Conservation (phyloP, 1,140 invertebrate species). For the Drosophila tsacasi region DNA sequence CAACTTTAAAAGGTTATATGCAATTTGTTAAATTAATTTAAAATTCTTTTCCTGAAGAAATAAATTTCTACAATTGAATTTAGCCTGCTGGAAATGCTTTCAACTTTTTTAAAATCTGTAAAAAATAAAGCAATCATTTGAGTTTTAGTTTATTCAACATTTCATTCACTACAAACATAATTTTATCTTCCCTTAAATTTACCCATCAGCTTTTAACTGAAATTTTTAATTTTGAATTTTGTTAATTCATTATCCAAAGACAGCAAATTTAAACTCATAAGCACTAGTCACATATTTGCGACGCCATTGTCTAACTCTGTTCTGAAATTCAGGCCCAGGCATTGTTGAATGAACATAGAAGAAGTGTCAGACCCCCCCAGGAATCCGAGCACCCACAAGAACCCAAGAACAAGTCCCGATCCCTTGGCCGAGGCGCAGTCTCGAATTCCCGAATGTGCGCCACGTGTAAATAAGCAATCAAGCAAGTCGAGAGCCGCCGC, state of each 20-base stretch:
- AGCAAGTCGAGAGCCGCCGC: slow-evolving; percentile 36
- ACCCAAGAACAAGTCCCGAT: slow-evolving; percentile 2
- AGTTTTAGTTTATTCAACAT: background rate
- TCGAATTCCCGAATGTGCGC: slow-evolving; percentile 59
- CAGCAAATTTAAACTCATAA: too few species aligned
- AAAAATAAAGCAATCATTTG: background rate
- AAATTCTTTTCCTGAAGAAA: background rate
- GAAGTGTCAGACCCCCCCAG: background rate
- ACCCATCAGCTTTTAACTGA: background rate
- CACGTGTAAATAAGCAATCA: slow-evolving; percentile 76
- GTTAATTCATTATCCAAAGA: too few species aligned
- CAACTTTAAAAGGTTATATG: background rate
- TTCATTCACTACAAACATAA: background rate
- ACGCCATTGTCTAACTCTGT: slow-evolving; percentile 13
- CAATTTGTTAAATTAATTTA: background rate
- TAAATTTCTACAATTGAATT: background rate
- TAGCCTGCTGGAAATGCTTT: background rate
- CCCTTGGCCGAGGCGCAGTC: slow-evolving; percentile 10
- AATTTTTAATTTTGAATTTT: background rate
- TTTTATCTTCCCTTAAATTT: too few species aligned
- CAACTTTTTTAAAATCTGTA: background rate
- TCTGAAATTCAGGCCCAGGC: background rate
- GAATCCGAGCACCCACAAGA: slow-evolving; percentile 8
- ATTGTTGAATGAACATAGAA: slow-evolving; percentile 24
- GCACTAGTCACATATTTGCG: background rate